A percentile compares a stretch with the other conserved stretches of the same genome.
Conservation (phyloP, 2,888 invertebrate genomes). For the Phyllotreta cruciferae region DNA sequence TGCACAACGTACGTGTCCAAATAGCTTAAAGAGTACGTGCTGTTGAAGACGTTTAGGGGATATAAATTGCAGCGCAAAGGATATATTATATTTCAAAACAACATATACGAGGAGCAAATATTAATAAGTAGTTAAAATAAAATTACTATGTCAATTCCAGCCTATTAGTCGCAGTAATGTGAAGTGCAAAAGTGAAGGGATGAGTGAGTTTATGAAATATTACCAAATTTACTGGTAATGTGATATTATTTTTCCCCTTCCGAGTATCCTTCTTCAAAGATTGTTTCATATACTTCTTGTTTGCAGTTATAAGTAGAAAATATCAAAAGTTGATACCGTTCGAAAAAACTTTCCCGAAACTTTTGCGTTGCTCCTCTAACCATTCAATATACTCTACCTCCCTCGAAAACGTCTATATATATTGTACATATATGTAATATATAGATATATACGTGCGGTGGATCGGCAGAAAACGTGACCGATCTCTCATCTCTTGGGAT, state of each 20-base stretch:
- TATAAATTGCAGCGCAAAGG: too few species aligned
- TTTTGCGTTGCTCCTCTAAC: constrained; percentile 39
- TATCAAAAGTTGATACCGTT: constrained; percentile 29
- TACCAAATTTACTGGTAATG: too few species aligned
- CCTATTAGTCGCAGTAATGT: too few species aligned
- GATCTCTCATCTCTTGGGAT: constrained; percentile 65
- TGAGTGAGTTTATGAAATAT: too few species aligned
- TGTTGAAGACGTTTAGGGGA: too few species aligned
- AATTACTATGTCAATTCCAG: too few species aligned
- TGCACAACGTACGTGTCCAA: too few species aligned
- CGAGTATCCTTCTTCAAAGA: background rate
- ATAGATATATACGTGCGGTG: constrained; percentile 33
- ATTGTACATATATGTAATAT: constrained; percentile 10
- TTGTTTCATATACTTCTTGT: constrained; percentile 12
- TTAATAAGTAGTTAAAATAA: too few species aligned
- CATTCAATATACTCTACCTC: constrained; percentile 42
- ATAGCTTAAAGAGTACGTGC: too few species aligned
- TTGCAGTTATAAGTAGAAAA: constrained; percentile 25
- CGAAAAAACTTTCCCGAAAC: constrained; percentile 40
- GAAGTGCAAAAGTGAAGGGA: too few species aligned
- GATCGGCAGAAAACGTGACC: constrained; percentile 62
- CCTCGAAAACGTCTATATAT: constrained; percentile 1
- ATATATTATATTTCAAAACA: too few species aligned
- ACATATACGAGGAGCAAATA: too few species aligned
- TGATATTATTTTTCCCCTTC: background rate